Evolutionary conservation across 2,113 vertebrate species (phyloP).

Genomic region (Pseudopipra pipra): DNA sequence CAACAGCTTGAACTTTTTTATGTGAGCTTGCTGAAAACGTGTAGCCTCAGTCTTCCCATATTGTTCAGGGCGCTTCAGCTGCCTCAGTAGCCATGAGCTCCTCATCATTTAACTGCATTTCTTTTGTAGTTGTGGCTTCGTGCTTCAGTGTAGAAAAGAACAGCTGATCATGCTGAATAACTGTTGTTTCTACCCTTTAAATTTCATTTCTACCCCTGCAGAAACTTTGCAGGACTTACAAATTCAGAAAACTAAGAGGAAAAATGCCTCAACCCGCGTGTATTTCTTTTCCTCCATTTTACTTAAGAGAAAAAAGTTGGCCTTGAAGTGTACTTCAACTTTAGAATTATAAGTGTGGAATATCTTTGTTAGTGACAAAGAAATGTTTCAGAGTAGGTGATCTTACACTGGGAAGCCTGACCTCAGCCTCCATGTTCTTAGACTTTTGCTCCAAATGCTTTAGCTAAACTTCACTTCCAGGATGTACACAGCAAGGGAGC

Average conservation of each 20-base stretch:
- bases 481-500: not conserved
- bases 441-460: not conserved
- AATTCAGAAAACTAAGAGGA: not conserved
- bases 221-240: not conserved
- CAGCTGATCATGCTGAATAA: not conserved
- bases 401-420: not conserved
- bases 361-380: not conserved
- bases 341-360: not conserved
- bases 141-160: not conserved
- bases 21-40: not conserved
- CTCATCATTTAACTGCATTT: not conserved
- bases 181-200: not conserved
- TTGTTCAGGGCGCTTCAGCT: not conserved
- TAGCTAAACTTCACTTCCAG: not conserved
- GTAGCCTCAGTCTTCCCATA: not conserved
- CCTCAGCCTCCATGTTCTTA: not conserved
- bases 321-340: not conserved
- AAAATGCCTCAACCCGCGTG: not conserved
- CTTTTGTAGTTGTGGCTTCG: not conserved
- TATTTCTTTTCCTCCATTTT: not conserved
- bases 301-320: not conserved
- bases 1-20: not conserved
- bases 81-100: not conserved
- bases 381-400: not conserved
- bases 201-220: not conserved